phyloP scores from a whole-genome alignment of 2,113 vertebrate species.

The Oplegnathus fasciatus region DNA sequence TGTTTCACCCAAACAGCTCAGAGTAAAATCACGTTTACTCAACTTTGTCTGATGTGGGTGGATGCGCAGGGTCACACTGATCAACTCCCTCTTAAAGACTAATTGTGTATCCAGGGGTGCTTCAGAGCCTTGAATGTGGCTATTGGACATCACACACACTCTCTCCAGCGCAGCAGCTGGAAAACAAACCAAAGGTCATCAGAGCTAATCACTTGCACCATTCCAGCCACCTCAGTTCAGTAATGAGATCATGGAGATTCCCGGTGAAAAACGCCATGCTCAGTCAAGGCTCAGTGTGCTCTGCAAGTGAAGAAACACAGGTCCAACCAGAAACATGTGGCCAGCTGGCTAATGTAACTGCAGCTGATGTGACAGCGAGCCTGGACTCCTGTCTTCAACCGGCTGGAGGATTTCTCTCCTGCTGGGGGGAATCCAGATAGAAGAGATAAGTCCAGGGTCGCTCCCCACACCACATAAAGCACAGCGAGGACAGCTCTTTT shows the following conservation, averaged over 20 bases:
- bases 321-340: conserved; percentile 45
- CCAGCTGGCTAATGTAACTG: conserved; percentile 52
- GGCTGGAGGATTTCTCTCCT: conserved; percentile 26
- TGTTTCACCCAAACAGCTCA: conserved; percentile 35
- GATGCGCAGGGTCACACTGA: conserved; percentile 2
- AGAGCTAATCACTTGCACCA: conserved; percentile 34
- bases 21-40: conserved; percentile 39
- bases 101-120: background rate
- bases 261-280: conserved; percentile 25
- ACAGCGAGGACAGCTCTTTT: conserved; percentile 48
- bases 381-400: conserved; percentile 18
- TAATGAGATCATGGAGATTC: conserved; percentile 53
- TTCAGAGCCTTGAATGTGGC: conserved; percentile 15
- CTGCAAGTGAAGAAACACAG: background rate
- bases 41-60: conserved; percentile 21
- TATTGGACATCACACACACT: background rate
- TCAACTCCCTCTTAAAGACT: background rate
- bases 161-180: background rate
- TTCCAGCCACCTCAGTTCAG: conserved; percentile 29
- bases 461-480: conserved; percentile 35
- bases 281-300: conserved; percentile 12
- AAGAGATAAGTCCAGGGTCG: conserved; percentile 35
- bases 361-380: conserved; percentile 36
- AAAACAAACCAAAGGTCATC: conserved; percentile 51
- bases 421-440: conserved; percentile 28